phyloP scores from a whole-genome alignment of 2,797 vertebrate genomes.

The Epinephelus coioides region DNA sequence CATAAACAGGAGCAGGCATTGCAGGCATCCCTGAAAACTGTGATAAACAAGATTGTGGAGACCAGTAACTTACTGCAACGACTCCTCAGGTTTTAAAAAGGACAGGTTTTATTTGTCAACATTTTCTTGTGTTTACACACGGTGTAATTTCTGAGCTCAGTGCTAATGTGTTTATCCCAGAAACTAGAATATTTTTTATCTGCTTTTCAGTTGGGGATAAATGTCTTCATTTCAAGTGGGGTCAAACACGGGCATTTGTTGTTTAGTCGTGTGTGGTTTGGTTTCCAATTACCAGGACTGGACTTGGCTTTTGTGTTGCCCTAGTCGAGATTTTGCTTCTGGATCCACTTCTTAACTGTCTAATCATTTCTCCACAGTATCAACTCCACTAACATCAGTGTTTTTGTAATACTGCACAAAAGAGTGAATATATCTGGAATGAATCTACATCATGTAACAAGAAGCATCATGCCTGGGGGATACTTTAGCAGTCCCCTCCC shows the following conservation, averaged over 20 bases:
- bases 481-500: neutral
- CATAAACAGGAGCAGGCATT: constrained; percentile 47
- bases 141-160: neutral
- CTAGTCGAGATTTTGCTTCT: neutral
- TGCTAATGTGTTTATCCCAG: neutral
- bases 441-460: neutral
- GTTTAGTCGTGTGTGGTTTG: constrained; percentile 13
- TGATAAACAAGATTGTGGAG: constrained; percentile 56
- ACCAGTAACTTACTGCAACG: neutral
- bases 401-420: constrained; percentile 7
- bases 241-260: constrained; percentile 14
- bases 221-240: neutral
- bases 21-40: constrained; percentile 38
- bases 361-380: neutral
- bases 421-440: constrained; percentile 6
- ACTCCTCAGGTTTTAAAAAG: neutral
- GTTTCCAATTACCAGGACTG: constrained; percentile 8
- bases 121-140: constrained; percentile 15
- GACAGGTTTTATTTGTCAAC: constrained; percentile 30
- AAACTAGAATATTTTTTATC: constrained; percentile 1
- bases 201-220: constrained; percentile 18
- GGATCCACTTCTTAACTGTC: neutral
- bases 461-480: neutral
- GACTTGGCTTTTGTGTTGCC: constrained; percentile 16
- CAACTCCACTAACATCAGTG: neutral